A percentile compares a stretch with the other conserved stretches of the same genome.
These are phyloP conservation scores for Nemurella pictetii DNA, from an alignment of 2,888 invertebrate species.

Conservation along the genomic window DNA sequence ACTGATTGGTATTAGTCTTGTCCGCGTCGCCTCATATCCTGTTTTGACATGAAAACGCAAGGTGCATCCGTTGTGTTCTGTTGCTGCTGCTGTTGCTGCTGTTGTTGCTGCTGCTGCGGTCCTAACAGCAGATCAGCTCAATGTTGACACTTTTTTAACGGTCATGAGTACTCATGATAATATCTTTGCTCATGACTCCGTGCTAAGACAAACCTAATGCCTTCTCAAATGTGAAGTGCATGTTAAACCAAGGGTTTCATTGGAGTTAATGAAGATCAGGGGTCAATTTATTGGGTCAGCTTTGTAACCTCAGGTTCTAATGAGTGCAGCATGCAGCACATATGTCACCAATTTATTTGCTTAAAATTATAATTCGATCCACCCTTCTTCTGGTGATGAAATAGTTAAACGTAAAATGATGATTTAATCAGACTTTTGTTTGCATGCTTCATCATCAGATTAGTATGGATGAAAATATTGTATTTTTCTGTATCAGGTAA, in stretches of 20 bases:
- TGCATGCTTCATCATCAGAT: too few species aligned
- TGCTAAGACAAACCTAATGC: neutral
- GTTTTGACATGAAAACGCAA: neutral
- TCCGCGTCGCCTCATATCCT: neutral
- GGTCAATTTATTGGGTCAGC: constrained; percentile 19
- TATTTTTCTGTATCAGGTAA: too few species aligned
- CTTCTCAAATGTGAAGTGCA: neutral
- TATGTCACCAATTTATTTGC: too few species aligned
- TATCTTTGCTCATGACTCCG: neutral
- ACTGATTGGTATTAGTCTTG: neutral
- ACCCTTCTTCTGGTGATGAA: too few species aligned
- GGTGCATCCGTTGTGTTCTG: neutral
- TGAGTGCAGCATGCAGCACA: neutral
- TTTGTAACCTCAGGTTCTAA: neutral
- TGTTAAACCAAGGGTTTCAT: neutral
- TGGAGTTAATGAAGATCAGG: constrained; percentile 7
- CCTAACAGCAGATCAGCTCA: neutral
- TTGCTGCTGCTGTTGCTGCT: neutral
- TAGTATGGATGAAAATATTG: too few species aligned
- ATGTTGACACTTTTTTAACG: neutral
- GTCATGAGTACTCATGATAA: neutral
- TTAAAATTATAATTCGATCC: too few species aligned
- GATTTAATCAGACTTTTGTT: too few species aligned
- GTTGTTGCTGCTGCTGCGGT: neutral
- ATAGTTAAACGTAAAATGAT: too few species aligned